Conservation (phyloP, 2,113 vertebrate genomes). For the Dasyurus viverrinus region DNA sequence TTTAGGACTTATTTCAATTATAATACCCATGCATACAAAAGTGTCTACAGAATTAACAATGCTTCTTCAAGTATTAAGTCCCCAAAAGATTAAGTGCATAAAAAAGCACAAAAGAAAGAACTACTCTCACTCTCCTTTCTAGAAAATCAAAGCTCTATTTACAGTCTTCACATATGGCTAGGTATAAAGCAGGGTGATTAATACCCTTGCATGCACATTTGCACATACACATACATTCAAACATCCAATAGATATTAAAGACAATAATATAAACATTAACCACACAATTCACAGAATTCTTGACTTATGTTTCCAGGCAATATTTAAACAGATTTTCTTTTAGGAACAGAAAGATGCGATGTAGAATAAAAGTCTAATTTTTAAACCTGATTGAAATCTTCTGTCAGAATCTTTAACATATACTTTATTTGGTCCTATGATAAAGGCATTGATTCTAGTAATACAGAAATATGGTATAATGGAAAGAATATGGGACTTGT, state of each 20-base stretch:
- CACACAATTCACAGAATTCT: background rate
- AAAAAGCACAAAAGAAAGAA: background rate
- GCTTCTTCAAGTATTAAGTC: background rate
- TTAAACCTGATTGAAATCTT: background rate
- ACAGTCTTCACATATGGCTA: background rate
- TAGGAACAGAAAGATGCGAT: background rate
- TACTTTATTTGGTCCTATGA: background rate
- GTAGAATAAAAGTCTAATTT: background rate
- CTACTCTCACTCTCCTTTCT: background rate
- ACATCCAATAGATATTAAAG: background rate
- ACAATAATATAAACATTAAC: background rate
- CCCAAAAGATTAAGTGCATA: background rate
- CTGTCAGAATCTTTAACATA: background rate
- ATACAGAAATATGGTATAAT: background rate
- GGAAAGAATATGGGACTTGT: background rate
- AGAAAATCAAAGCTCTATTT: background rate
- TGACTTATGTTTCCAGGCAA: background rate
- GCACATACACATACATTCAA: background rate
- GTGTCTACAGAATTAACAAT: background rate
- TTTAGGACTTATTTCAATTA: background rate
- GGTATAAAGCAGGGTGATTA: background rate
- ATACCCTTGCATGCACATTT: background rate
- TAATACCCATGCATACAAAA: background rate
- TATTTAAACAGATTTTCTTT: slow-evolving; percentile 25
- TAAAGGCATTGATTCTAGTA: background rate